Evolutionary conservation across 2,797 vertebrate species (phyloP).

Genomic region (Coracias cyanogaster): DNA sequence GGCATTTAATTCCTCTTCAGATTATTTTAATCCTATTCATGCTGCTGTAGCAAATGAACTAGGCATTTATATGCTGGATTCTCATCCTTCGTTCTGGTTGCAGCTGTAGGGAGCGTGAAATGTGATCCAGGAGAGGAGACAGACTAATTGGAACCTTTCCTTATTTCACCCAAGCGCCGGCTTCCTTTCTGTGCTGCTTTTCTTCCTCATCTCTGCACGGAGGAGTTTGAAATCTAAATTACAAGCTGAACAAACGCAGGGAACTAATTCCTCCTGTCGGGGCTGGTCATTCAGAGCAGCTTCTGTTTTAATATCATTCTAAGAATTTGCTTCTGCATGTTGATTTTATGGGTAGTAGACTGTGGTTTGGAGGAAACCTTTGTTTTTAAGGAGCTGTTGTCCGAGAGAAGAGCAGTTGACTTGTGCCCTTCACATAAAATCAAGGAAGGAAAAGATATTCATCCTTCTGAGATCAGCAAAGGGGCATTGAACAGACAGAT

Average conservation of each 20-base stretch:
- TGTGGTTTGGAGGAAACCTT: not conserved
- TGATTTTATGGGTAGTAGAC: not conserved
- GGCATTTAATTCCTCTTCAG: slow-evolving; percentile 57
- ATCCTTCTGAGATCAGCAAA: not conserved
- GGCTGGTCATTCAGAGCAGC: slow-evolving; percentile 3
- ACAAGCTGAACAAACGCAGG: slow-evolving; percentile 29
- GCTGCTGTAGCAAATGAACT: slow-evolving; percentile 24
- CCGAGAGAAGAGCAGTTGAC: not conserved
- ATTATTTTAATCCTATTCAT: slow-evolving; percentile 65
- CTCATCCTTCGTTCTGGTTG: slow-evolving; percentile 18
- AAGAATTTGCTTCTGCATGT: not conserved
- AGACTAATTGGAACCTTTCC: slow-evolving; percentile 22
- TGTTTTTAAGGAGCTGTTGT: slow-evolving; percentile 6
- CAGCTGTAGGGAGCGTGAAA: slow-evolving; percentile 56
- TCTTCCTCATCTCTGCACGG: not conserved
- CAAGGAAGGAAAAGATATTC: not conserved
- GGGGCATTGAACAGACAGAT: not conserved
- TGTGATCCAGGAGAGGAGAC: slow-evolving; percentile 47
- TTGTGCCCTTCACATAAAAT: not conserved
- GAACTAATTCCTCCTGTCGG: slow-evolving; percentile 35
- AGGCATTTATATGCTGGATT: slow-evolving; percentile 49
- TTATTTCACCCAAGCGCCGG: not conserved
- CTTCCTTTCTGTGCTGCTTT: slow-evolving; percentile 42
- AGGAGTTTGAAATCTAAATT: slow-evolving; percentile 46
- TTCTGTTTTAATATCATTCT: not conserved